Evolutionary conservation across 2,797 vertebrate genomes (phyloP).

Genomic region (Rhynchotus rufescens): DNA sequence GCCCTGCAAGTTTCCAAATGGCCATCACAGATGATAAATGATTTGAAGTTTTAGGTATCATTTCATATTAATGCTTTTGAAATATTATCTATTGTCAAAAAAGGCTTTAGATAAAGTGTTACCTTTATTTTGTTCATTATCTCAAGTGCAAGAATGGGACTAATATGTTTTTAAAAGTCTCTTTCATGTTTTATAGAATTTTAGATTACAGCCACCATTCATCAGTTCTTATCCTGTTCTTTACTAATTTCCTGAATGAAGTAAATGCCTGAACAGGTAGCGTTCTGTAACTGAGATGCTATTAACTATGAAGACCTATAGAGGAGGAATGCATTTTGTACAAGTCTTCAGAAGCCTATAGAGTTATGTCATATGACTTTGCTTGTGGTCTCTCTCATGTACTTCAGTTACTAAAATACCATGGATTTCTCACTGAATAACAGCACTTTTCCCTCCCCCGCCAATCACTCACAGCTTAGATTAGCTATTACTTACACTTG

Average conservation of each 20-base stretch:
- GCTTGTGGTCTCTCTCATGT: neutral
- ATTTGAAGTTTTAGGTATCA: neutral
- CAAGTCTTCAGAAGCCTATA: neutral
- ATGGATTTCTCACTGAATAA: no score
- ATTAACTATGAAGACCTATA: neutral
- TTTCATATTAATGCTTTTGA: neutral
- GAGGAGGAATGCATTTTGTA: neutral
- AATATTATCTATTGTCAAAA: neutral
- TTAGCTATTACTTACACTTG: neutral
- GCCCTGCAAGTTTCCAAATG: neutral
- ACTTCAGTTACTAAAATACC: neutral
- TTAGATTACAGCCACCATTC: neutral
- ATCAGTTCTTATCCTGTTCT: neutral
- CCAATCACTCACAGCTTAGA: neutral
- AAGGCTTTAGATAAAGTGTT: neutral
- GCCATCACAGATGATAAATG: neutral
- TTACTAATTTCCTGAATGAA: neutral
- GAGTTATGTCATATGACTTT: neutral
- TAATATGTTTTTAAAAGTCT: neutral
- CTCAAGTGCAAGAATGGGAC: neutral
- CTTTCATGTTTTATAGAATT: neutral
- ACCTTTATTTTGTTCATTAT: neutral
- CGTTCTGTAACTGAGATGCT: neutral
- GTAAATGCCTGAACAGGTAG: neutral
- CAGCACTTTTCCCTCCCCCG: neutral